These are phyloP conservation scores for Silurus asotus DNA, from an alignment of 2,113 vertebrate genomes.

Conservation along the genomic window DNA sequence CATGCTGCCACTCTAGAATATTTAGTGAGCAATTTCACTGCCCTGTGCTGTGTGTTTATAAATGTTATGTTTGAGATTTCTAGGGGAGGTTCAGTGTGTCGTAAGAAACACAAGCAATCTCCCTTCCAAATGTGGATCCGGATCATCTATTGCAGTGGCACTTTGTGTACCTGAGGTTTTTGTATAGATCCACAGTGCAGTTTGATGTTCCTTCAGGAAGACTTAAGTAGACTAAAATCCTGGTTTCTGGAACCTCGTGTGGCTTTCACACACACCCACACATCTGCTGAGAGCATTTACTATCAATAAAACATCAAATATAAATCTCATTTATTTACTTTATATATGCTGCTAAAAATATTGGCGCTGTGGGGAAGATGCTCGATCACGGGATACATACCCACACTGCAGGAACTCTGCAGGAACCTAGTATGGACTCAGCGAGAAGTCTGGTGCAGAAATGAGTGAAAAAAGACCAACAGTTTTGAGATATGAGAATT, in stretches of 20 bases:
- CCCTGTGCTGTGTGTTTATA: background rate
- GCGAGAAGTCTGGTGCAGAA: background rate
- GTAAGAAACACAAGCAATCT: background rate
- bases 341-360: background rate
- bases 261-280: background rate
- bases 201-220: background rate
- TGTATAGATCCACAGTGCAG: too few relatives aligned
- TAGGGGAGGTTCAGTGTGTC: background rate
- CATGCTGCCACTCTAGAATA: background rate
- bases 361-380: background rate
- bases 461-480: background rate
- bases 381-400: background rate
- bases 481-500: background rate
- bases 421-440: too few relatives aligned
- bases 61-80: background rate
- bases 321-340: background rate
- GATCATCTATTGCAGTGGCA: background rate
- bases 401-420: background rate
- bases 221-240: background rate
- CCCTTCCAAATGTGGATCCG: background rate
- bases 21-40: background rate
- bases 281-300: too few relatives aligned
- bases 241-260: background rate
- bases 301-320: background rate
- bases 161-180: too few relatives aligned